phyloP scores from a whole-genome alignment of 2,797 vertebrate species.

The Eospalax fontanierii region DNA sequence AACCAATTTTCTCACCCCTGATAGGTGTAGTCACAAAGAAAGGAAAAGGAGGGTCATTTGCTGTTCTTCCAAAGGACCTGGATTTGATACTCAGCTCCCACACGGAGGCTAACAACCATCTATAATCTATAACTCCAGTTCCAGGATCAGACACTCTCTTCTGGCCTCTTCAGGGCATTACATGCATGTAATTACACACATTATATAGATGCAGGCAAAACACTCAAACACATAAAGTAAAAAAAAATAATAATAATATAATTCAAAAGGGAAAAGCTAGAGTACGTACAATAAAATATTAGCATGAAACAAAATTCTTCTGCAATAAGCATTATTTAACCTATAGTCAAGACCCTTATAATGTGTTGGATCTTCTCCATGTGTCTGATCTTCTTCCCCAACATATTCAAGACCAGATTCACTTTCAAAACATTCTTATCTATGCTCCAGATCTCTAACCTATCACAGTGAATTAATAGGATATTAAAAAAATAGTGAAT shows the following conservation, averaged over 20 bases:
- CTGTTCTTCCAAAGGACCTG: no score
- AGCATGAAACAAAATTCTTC: neutral
- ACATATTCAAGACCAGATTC: neutral
- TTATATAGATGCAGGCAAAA: no score
- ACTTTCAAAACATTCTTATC: conserved; percentile 8
- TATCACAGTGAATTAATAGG: neutral
- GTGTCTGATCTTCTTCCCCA: neutral
- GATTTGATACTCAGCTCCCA: no score
- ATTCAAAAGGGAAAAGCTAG: neutral
- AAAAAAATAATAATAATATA: no score
- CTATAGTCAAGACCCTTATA: neutral
- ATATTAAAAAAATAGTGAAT: neutral
- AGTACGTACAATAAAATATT: neutral
- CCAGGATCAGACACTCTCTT: no score
- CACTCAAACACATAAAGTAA: no score
- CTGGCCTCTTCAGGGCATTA: no score
- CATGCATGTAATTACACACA: no score
- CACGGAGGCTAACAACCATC: no score
- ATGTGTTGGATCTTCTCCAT: neutral
- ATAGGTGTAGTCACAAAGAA: neutral
- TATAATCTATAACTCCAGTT: no score
- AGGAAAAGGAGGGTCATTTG: no score
- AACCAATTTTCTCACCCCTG: neutral
- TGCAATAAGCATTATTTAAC: neutral
- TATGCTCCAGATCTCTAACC: neutral